Evolutionary conservation across 2,888 invertebrate species (phyloP).

Genomic region (Drosophila nigricruria): DNA sequence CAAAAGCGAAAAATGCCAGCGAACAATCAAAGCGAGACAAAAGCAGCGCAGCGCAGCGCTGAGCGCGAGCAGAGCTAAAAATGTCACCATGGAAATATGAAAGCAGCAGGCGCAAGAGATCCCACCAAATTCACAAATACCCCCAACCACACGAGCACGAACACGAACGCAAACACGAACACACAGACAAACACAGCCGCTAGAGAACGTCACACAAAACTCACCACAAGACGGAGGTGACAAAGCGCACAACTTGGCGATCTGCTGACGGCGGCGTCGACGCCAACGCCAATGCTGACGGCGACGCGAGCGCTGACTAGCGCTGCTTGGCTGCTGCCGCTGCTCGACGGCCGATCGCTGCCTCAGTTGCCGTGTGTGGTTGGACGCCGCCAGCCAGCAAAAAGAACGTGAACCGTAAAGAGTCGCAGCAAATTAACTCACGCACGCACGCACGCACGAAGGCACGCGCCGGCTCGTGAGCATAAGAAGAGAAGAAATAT

Average conservation of each 20-base stretch:
- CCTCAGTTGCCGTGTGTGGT: constrained; percentile 75
- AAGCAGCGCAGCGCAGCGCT: constrained; percentile 30
- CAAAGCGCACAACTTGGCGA: constrained; percentile 58
- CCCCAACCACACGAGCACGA: constrained; percentile 7
- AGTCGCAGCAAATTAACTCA: constrained; percentile 19
- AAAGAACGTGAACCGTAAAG: constrained; percentile 52
- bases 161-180: neutral
- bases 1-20: constrained; percentile 67
- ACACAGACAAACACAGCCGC: constrained; percentile 1
- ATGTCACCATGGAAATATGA: constrained; percentile 72
- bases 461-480: constrained; percentile 7
- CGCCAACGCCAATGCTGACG: neutral
- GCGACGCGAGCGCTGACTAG: neutral
- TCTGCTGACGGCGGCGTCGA: constrained; percentile 24
- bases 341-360: constrained; percentile 44
- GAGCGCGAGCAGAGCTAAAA: constrained; percentile 52
- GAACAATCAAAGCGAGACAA: constrained; percentile 70
- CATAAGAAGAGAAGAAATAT: constrained; percentile 13
- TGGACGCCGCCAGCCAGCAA: constrained; percentile 68
- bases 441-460: neutral
- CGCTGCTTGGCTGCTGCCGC: constrained; percentile 14
- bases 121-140: constrained; percentile 13
- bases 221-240: constrained; percentile 70
- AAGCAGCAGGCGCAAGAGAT: constrained; percentile 40
- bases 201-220: constrained; percentile 51